Conservation (phyloP, 2,797 vertebrate genomes). For the Euthynnus affinis region DNA sequence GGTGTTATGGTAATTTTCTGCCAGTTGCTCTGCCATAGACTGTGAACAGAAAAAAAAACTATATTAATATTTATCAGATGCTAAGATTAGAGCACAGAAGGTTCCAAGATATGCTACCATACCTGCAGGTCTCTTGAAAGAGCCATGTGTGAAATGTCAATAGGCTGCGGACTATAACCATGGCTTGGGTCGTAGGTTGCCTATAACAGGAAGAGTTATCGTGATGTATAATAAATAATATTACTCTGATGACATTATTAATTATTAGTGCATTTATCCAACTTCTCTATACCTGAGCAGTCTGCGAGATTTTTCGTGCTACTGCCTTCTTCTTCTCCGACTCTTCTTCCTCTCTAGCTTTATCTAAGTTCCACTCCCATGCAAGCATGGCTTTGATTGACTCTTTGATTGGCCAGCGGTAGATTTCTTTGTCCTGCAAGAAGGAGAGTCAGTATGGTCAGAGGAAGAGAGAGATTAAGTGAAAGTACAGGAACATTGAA, state of each 20-base stretch:
- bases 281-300: conserved; percentile 87
- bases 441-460: conserved; percentile 20
- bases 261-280: background rate
- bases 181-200: conserved; percentile 93
- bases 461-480: background rate
- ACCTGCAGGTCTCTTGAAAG: conserved; percentile 95
- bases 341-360: conserved; percentile 93
- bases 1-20: conserved; percentile 98
- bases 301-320: conserved; percentile 93
- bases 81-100: background rate
- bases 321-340: conserved; percentile 91
- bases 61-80: conserved; percentile 25
- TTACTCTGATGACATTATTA: background rate
- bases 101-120: conserved; percentile 10
- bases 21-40: conserved; percentile 97
- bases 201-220: conserved; percentile 64
- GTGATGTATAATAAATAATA: background rate
- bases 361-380: conserved; percentile 96
- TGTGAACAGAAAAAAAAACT: conserved; percentile 61
- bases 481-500: background rate
- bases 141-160: conserved; percentile 90
- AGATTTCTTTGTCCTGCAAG: conserved; percentile 96
- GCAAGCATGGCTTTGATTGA: conserved; percentile 97
- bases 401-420: conserved; percentile 98
- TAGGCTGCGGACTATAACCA: conserved; percentile 94